Evolutionary conservation across 2,113 vertebrate genomes (phyloP).

Genomic region (Psittacula cyanocephala): DNA sequence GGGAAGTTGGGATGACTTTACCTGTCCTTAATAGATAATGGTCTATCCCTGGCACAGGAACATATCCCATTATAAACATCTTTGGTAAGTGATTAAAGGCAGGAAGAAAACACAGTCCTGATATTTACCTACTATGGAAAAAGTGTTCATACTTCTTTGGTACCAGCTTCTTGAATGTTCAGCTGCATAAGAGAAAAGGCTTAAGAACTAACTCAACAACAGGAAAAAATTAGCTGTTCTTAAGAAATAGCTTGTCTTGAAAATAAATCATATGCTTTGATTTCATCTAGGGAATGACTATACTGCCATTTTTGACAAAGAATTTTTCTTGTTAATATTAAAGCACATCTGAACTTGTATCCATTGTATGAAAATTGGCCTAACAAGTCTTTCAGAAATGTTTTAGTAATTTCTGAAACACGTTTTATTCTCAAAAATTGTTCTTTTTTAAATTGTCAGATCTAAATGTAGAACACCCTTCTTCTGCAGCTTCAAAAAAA

Average conservation of each 20-base stretch:
- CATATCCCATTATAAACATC: not conserved
- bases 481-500: not conserved
- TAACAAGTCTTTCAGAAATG: not conserved
- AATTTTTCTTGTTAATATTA: not conserved
- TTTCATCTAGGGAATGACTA: not conserved
- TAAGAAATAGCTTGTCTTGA: not conserved
- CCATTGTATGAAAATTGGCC: not conserved
- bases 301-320: not conserved
- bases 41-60: not conserved
- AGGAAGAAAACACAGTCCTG: not conserved
- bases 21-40: not conserved
- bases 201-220: not conserved
- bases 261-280: not conserved
- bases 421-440: not conserved
- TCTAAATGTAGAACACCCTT: not conserved
- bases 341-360: not conserved
- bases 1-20: not conserved
- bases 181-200: not conserved
- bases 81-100: not conserved
- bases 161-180: not conserved
- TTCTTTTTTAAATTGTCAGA: not conserved
- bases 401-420: not conserved
- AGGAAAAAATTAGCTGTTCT: not conserved
- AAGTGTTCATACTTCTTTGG: not conserved
- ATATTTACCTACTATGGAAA: not conserved